Evolutionary conservation across 2,113 vertebrate genomes (phyloP), one percentile per base, ranked within the genome.

Genomic region (Atrichornis clamosus): DNA sequence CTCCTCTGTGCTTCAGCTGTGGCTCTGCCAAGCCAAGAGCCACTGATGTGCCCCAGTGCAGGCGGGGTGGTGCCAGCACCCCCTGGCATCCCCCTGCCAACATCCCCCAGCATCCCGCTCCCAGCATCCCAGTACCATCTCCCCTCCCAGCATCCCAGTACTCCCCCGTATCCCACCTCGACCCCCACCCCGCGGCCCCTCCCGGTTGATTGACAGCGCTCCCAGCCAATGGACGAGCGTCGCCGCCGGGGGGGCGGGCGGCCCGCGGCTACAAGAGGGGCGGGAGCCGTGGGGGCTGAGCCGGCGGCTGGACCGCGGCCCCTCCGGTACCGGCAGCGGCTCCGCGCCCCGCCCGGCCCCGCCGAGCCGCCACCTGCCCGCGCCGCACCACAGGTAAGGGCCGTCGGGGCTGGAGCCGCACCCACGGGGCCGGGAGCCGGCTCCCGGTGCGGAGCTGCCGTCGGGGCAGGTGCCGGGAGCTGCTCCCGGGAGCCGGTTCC

Each of bases 321-420:
- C 67, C 83, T 90, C 79, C 74, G 72, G 76, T 41, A 91, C 69
- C 84, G 85, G 73, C 4, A 18, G 20, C 73, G 88, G 65, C 22
- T 26, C 41, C 37, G 53, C 8, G 53, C 22, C 35, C 58, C 74
- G 26, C 28, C 37, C 39, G 56, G 77, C 10, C 41, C 59, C 19
- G 13, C 69, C 22, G 67, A 73, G 79, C 93, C n/a, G 27, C 72
- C 63, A 2, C 72, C 84, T 24, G 42, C 64, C 86, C 63, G 10
- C 78, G 4, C 70, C 41, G 26, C 35, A 24, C 4, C 9, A 17
- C 80, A 96, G 95, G 95, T 95, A 96, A 93, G 93, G 10, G 33
- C 49, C 24, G 27, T 20, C 46, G 90, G 59, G 59, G 64, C 44
- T 7, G 41, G 17, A 19, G n/a, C 46, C 19, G 14, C 24, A 1